Evolutionary conservation across 30 jellyfish, hydroid and myxozoan genomes (phyloP), one percentile per base, ranked within the genome.

Genomic region (Nemopilema nomurai): DNA sequence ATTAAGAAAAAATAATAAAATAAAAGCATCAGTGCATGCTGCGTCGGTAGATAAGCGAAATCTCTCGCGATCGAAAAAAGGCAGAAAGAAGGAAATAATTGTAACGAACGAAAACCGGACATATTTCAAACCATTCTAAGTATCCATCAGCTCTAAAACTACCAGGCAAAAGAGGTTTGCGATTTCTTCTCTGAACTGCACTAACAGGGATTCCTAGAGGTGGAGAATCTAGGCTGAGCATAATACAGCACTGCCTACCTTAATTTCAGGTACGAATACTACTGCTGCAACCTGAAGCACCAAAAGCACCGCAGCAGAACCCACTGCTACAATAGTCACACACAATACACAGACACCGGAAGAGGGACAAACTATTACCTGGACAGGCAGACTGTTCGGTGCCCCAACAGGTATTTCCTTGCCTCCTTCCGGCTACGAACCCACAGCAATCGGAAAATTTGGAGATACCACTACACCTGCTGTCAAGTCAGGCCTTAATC

Each of bases 391-490:
- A 80, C 72, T 24, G 80, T 80, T 3, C 7, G 27, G 20, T 80
- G 90, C 82, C 33, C 51, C 18, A 23, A 29, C 25, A 30, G 90
- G 33, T 80, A 80, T 20, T 80, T 80, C 51, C 57, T 80, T 33
- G 51, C 51, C 69, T 21, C 20, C 0, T 80, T 80, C 75, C 74
- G 25, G 30, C 26, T 80, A 24, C 57, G 16, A n/a, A 19, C 69
- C 21, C 65, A 67, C 21, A 29, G 69, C 41, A 26, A 53, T 0
- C 80, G 64, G 24, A 52, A 80, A 27, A 28, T 21, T 1, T 80
- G 89, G 89, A 80, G 89, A 50, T 80, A 80, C 62, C 71, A 33
- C 9, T 62, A 26, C 25, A n/a, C 62, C 31, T 80, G 89, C 89
- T 80, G 89, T 31, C 66, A 68, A 30, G 32, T 80, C 57, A 41